Conservation (phyloP, 53 echinoderm and acorn worm species). For the Temnopleurus reevesii region DNA sequence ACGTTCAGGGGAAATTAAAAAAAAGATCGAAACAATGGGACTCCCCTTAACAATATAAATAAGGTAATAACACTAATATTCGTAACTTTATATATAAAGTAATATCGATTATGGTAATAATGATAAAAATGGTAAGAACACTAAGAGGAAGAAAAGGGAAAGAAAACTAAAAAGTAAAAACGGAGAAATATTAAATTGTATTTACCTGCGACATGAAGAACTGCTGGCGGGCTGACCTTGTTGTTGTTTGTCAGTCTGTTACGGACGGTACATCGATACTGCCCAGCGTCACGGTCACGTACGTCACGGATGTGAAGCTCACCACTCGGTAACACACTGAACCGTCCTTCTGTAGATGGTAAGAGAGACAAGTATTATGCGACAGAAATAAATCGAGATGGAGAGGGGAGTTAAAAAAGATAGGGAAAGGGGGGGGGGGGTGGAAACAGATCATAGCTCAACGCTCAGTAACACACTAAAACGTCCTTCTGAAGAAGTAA, state of each 20-base stretch:
- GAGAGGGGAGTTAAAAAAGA: neutral
- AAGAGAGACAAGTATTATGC: neutral
- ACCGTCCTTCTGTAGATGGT: slow-evolving; percentile 65
- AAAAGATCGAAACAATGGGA: too few species aligned
- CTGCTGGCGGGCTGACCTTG: slow-evolving; percentile 71
- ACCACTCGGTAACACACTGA: slow-evolving; percentile 87
- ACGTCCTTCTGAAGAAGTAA: too few species aligned
- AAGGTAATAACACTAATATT: too few species aligned
- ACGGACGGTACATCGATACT: slow-evolving; percentile 79
- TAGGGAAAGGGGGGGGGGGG: neutral
- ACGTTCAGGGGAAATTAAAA: too few species aligned
- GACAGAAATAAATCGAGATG: neutral
- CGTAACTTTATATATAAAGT: too few species aligned
- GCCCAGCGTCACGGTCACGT: slow-evolving; percentile 70
- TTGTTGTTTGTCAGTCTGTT: slow-evolving; percentile 71
- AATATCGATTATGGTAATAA: too few species aligned
- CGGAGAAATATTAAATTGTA: too few species aligned
- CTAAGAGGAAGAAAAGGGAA: too few species aligned
- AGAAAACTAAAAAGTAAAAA: too few species aligned
- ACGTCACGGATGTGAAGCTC: slow-evolving; percentile 95
- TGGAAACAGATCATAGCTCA: neutral
- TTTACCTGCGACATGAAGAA: slow-evolving; percentile 77
- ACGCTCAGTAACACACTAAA: too few species aligned
- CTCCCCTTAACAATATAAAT: too few species aligned
- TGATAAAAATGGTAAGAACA: too few species aligned